Evolutionary conservation across 2,797 vertebrate genomes (phyloP).

Genomic region (Rhinatrema bivittatum): DNA sequence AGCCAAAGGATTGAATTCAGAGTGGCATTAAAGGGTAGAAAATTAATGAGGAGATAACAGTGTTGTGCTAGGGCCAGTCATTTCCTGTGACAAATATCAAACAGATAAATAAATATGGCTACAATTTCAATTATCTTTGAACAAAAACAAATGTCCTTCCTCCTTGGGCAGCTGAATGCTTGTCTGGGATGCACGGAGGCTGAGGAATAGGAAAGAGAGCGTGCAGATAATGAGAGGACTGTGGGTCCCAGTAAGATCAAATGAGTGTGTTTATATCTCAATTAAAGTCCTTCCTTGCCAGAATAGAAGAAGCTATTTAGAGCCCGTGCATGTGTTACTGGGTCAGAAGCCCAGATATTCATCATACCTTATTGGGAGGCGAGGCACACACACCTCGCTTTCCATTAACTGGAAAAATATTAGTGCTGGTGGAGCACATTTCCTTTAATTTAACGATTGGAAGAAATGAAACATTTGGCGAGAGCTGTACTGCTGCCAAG

Average conservation of each 20-base stretch:
- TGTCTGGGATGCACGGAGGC: neutral
- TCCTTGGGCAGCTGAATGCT: neutral
- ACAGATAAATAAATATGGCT: slow-evolving; percentile 20
- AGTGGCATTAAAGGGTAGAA: slow-evolving; percentile 20
- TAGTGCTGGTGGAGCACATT: slow-evolving; percentile 15
- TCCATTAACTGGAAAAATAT: slow-evolving; percentile 25
- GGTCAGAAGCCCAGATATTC: slow-evolving; percentile 23
- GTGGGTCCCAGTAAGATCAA: slow-evolving; percentile 18
- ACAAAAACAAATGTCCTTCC: neutral
- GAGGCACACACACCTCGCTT: slow-evolving; percentile 16
- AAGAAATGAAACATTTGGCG: slow-evolving; percentile 22
- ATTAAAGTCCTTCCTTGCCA: slow-evolving; percentile 35
- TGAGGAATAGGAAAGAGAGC: neutral
- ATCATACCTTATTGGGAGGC: slow-evolving; percentile 26
- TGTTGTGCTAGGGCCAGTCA: no score
- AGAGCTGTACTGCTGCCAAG: slow-evolving; percentile 26
- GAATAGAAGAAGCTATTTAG: slow-evolving; percentile 31
- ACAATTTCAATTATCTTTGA: slow-evolving; percentile 22
- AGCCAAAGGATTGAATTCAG: slow-evolving; percentile 23
- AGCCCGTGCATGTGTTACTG: slow-evolving; percentile 16
- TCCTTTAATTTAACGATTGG: slow-evolving; percentile 18
- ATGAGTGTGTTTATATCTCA: slow-evolving; percentile 21
- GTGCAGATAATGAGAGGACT: neutral
- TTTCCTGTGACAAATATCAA: slow-evolving; percentile 11
- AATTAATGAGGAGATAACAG: slow-evolving; percentile 25